phyloP scores from a whole-genome alignment of 2,797 vertebrate species.

The Ataeniobius toweri region DNA sequence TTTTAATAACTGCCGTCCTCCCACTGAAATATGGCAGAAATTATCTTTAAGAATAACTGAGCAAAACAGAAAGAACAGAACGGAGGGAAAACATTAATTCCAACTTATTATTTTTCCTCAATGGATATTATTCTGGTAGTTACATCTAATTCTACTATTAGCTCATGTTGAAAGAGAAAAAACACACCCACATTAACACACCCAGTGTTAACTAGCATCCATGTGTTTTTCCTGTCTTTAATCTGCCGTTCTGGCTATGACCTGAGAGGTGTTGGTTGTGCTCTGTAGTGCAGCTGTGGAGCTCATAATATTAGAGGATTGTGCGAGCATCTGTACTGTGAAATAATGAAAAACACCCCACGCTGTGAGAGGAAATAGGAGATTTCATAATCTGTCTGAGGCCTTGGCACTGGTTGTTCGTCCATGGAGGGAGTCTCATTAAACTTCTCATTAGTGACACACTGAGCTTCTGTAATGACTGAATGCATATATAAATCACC shows the following conservation, averaged over 20 bases:
- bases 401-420: slow-evolving; percentile 63
- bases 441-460: slow-evolving; percentile 82
- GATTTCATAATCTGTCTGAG: slow-evolving; percentile 76
- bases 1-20: slow-evolving; percentile 43
- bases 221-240: slow-evolving; percentile 42
- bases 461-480: slow-evolving; percentile 76
- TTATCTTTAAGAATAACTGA: slow-evolving; percentile 19
- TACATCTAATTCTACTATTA: not conserved
- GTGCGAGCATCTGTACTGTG: slow-evolving; percentile 45
- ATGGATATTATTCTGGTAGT: slow-evolving; percentile 22
- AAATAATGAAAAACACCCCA: slow-evolving; percentile 72
- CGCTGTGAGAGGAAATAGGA: slow-evolving; percentile 73
- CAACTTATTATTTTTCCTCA: not conserved
- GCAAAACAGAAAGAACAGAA: slow-evolving; percentile 47
- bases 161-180: not conserved
- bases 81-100: slow-evolving; percentile 7
- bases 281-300: slow-evolving; percentile 48
- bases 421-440: slow-evolving; percentile 74
- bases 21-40: slow-evolving; percentile 29
- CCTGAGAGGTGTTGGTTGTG: slow-evolving; percentile 33
- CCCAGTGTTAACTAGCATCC: slow-evolving; percentile 21
- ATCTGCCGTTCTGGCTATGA: slow-evolving; percentile 39
- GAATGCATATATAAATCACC: slow-evolving; percentile 75
- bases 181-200: slow-evolving; percentile 5
- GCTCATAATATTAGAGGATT: slow-evolving; percentile 61